A percentile compares a stretch with the other conserved stretches of the same genome.
Conservation (phyloP, 2,888 invertebrate species). For the Balanococcus diminutus region DNA sequence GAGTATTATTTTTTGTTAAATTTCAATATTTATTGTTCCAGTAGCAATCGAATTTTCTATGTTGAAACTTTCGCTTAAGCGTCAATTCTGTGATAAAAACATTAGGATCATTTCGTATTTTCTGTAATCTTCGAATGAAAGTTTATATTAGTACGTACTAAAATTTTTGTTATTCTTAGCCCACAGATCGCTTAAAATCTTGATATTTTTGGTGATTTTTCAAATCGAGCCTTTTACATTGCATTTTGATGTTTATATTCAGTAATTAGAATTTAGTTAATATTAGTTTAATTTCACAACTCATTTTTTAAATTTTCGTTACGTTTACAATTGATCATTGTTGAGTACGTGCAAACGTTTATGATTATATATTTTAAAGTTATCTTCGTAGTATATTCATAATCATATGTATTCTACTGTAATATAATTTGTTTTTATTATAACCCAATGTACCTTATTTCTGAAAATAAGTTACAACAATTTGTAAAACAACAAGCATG, state of each 20-base stretch:
- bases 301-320: slow-evolving; percentile 35
- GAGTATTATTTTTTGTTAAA: slow-evolving; percentile 46
- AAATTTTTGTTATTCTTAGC: slow-evolving; percentile 17
- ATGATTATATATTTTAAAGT: slow-evolving; percentile 27
- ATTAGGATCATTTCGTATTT: slow-evolving; percentile 29
- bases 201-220: not conserved
- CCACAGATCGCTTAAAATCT: not conserved
- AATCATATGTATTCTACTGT: slow-evolving; percentile 34
- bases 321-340: slow-evolving; percentile 39
- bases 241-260: not conserved
- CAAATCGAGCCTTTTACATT: not conserved
- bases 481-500: not conserved
- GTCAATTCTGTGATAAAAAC: slow-evolving; percentile 50
- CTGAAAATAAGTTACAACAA: not conserved
- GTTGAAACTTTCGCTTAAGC: slow-evolving; percentile 51
- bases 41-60: slow-evolving; percentile 45
- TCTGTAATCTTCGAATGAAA: slow-evolving; percentile 10
- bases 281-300: slow-evolving; percentile 30
- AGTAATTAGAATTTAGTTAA: slow-evolving; percentile 15
- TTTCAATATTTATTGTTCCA: slow-evolving; percentile 49
- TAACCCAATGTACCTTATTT: not conserved
- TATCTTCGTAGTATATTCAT: slow-evolving; percentile 33
- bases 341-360: slow-evolving; percentile 33
- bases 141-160: no score
- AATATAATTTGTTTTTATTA: slow-evolving; percentile 42